Evolutionary conservation across 2,797 vertebrate genomes (phyloP), one percentile per base, ranked within the genome.

Genomic region (Artibeus jamaicensis): DNA sequence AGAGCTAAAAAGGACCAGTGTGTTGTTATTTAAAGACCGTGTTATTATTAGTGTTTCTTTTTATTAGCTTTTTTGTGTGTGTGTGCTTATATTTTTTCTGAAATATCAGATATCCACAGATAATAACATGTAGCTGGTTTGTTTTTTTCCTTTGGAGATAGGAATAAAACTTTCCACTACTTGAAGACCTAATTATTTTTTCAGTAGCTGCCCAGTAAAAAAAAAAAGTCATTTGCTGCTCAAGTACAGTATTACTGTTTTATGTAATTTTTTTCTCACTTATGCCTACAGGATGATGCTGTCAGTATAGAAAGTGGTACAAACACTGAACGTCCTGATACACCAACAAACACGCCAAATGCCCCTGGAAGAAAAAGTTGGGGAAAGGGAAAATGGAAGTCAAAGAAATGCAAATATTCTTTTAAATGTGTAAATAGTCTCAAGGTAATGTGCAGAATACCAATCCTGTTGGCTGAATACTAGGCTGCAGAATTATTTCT

Each of bases 341-440:
- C 99, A 0, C 99, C 99, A 84, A 99, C 99, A 32, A 99, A 99
- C 98, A 99, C 99, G 0, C 99, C 99, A 88, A 99, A 99, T 50
- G 99, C 99, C 1, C 99, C 99, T 0, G 99, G 99, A 95, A 99
- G 99, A 29, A 99, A 99, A 98, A 99, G 99, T 98, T 99, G 99
- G 99, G 99, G 99, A 37, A 99, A 99, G 98, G 99, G 99, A 97
- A 99, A 99, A 97, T 99, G 99, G 99, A 99, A 99, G 97, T 99
- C 99, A 68, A 99, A 99, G 98, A 99, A 99, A 98, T 99, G 99
- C 98, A 99, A 99, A 99, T 99, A 99, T 94, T 99, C 99, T 68
- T 99, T 99, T 97, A 99, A 99, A 98, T 99, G 99, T 98, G 99
- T 99, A 93, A 99, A 99, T 99, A 99, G 99, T 96, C 98, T 99